Evolutionary conservation across 2,888 invertebrate genomes (phyloP).

Genomic region (Latrodectus hesperus): DNA sequence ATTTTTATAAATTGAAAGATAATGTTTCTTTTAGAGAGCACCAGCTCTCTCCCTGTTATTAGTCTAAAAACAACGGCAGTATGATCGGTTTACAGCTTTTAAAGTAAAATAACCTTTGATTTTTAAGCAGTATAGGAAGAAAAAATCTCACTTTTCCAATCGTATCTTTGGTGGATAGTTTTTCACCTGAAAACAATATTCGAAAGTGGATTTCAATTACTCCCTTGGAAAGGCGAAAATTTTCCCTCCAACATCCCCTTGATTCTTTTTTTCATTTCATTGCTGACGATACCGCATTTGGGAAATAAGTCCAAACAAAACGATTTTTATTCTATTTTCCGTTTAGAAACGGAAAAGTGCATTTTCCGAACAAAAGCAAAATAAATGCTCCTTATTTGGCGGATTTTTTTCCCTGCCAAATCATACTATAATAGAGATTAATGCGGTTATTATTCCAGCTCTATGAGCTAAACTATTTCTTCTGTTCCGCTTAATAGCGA

Average conservation of each 20-base stretch:
- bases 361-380: slow-evolving; percentile 39
- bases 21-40: not conserved
- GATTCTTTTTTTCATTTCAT: slow-evolving; percentile 11
- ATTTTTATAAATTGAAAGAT: not conserved
- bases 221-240: slow-evolving; percentile 52
- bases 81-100: not conserved
- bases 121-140: not conserved
- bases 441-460: slow-evolving; percentile 63
- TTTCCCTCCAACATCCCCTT: slow-evolving; percentile 33
- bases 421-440: slow-evolving; percentile 67
- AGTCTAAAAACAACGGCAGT: not conserved
- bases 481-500: slow-evolving; percentile 59
- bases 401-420: slow-evolving; percentile 55
- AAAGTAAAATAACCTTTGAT: not conserved
- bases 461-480: slow-evolving; percentile 51
- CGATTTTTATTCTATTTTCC: slow-evolving; percentile 35
- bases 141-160: slow-evolving; percentile 35
- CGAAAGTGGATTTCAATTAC: slow-evolving; percentile 68
- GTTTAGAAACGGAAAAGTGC: not conserved
- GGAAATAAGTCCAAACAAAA: slow-evolving; percentile 58
- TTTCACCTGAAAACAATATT: slow-evolving; percentile 65
- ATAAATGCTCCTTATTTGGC: slow-evolving; percentile 62
- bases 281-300: slow-evolving; percentile 32
- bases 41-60: not conserved
- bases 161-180: slow-evolving; percentile 25